Evolutionary conservation across 2,113 vertebrate genomes (phyloP).

Genomic region (Azemiops feae): DNA sequence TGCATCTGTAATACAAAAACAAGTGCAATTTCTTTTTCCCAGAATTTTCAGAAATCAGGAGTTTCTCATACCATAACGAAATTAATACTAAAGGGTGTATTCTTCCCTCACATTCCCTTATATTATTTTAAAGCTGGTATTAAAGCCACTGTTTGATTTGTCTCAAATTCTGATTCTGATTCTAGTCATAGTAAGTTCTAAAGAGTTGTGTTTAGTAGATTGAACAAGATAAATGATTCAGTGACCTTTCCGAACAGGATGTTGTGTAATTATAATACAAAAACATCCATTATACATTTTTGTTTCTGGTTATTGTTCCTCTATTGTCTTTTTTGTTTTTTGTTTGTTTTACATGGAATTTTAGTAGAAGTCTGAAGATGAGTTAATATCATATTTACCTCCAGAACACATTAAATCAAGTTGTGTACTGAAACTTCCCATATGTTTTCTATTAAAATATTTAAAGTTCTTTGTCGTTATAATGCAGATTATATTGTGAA

Average conservation of each 20-base stretch:
- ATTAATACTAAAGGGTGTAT: neutral
- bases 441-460: conserved; percentile 52
- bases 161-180: conserved; percentile 15
- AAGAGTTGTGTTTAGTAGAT: conserved; percentile 38
- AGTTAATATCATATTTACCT: conserved; percentile 56
- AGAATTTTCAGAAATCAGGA: conserved; percentile 25
- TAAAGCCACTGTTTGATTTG: neutral
- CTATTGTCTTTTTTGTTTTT: conserved; percentile 35
- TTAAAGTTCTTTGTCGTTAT: conserved; percentile 54
- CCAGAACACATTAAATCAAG: conserved; percentile 58
- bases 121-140: neutral
- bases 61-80: neutral
- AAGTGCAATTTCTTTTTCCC: neutral
- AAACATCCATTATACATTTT: conserved; percentile 37
- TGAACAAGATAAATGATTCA: conserved; percentile 45
- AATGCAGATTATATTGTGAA: conserved; percentile 52
- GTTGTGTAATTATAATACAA: conserved; percentile 18
- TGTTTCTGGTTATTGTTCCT: conserved; percentile 46
- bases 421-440: conserved; percentile 49
- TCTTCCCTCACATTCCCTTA: neutral
- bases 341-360: conserved; percentile 41
- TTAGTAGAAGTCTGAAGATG: conserved; percentile 44
- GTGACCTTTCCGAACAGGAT: neutral
- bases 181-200: conserved; percentile 1
- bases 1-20: conserved; percentile 8